Evolutionary conservation across 2,888 invertebrate genomes (phyloP), one percentile per base, ranked within the genome.

Genomic region (Hemaris fuciformis): DNA sequence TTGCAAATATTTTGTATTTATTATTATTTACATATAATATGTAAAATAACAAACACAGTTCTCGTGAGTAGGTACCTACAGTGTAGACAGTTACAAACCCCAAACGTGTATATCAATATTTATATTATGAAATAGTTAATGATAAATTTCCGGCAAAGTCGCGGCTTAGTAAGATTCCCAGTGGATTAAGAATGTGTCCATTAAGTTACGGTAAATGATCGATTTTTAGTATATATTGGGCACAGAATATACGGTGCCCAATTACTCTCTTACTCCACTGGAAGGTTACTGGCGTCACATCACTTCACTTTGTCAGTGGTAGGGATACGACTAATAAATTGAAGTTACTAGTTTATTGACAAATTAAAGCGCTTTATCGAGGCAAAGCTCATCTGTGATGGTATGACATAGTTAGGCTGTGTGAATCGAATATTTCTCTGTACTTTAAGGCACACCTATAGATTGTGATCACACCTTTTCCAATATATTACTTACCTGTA

Each of bases 371-470:
- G 85, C 82, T 86, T 85, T 83, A 81, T 80, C 68, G 76, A 83
- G 80, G 87, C 89, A 88, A 89, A 89, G 88, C 88, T 89, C 83
- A 89, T 90, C 90, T 91, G 90, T 91, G 90, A 91, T 91, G 87
- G 85, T 88, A 87, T 84, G 85, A 86, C 84, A 83, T 88, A 89
- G 85, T 86, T 88, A 88, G 84, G 84, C 84, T 84, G 84, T 82
- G 85, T 83, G 53, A 25, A 53, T 60, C 53, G 41, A 48, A 41
- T 59, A 34, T 43, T 45, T 34, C 27, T 60, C 48, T 53, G 13
- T 60, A 60, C 25, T 53, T 38, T 60, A 48, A 53, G 60, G 23
- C 41, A 53, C 48, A 18, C 23, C 10, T 34, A 10, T 41, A 25
- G 41, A 53, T 41, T 41, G 53, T 48, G 48, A 41, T 23, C 15